Percentiles rank a stretch among this genome's conserved stretches.
Conservation (phyloP, 2,888 invertebrate species). For the Trissonchulus latispiculum region DNA sequence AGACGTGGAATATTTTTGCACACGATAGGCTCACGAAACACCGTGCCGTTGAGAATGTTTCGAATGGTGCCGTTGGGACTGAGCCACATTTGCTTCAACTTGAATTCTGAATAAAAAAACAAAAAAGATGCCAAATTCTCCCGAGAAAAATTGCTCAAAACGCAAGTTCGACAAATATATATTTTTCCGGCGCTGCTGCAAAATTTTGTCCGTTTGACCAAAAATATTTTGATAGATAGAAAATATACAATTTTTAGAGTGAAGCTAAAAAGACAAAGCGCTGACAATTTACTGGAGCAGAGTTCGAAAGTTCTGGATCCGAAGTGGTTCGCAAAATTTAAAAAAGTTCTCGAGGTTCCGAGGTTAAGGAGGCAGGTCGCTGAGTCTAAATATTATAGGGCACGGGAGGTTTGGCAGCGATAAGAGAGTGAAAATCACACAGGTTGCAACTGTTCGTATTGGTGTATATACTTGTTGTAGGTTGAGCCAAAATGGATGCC, state of each 20-base stretch:
- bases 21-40: conserved; percentile 80
- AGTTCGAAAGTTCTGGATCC: too few relatives aligned
- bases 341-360: too few relatives aligned
- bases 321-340: too few relatives aligned
- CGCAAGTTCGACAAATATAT: neutral
- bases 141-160: neutral
- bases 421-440: neutral
- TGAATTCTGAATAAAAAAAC: conserved; percentile 60
- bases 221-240: too few relatives aligned
- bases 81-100: conserved; percentile 83
- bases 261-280: too few relatives aligned
- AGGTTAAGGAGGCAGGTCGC: too few relatives aligned
- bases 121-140: conserved; percentile 14
- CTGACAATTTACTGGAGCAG: too few relatives aligned
- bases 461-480: neutral
- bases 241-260: too few relatives aligned
- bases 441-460: neutral
- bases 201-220: too few relatives aligned
- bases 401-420: too few relatives aligned
- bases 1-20: conserved; percentile 73
- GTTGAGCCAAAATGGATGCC: too few relatives aligned
- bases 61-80: conserved; percentile 82
- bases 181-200: neutral
- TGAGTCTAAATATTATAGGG: too few relatives aligned
- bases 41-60: conserved; percentile 82